A percentile compares a stretch with the other conserved stretches of the same genome.
Evolutionary conservation across 2,113 vertebrate species (phyloP).

Genomic region (Callocephalon fimbriatum): DNA sequence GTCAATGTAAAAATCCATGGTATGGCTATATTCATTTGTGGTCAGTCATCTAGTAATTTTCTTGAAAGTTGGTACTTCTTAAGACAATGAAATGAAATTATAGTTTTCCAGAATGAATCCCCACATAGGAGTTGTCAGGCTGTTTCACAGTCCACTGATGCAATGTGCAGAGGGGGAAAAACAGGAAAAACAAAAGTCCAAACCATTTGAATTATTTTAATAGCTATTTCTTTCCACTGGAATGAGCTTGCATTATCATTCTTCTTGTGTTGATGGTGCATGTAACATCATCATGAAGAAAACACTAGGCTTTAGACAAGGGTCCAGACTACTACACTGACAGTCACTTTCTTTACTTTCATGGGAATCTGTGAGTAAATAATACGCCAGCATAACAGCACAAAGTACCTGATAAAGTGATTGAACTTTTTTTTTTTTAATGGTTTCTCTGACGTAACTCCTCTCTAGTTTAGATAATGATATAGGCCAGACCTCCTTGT

Average conservation of each 20-base stretch:
- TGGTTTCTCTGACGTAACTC: rapidly evolving
- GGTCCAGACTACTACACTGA: background rate
- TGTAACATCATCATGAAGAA: background rate
- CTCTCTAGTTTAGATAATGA: background rate
- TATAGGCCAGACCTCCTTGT: background rate
- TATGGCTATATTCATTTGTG: background rate
- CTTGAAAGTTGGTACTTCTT: background rate
- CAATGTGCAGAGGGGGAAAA: background rate
- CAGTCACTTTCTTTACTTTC: background rate
- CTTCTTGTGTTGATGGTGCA: background rate
- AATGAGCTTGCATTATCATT: background rate
- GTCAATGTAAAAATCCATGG: background rate
- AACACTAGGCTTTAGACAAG: background rate
- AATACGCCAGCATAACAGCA: background rate
- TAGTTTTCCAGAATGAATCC: rapidly evolving
- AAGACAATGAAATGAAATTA: background rate
- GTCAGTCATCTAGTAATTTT: background rate
- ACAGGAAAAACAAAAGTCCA: background rate
- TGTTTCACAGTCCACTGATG: background rate
- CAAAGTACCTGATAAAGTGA: background rate
- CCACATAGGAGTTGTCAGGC: background rate
- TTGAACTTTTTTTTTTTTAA: background rate
- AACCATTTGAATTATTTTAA: background rate
- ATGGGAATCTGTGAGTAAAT: background rate
- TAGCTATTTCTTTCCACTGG: background rate